Base-by-base conservation (phyloP, 1,140 invertebrate species). In the Drosophila ogumai region DNA sequence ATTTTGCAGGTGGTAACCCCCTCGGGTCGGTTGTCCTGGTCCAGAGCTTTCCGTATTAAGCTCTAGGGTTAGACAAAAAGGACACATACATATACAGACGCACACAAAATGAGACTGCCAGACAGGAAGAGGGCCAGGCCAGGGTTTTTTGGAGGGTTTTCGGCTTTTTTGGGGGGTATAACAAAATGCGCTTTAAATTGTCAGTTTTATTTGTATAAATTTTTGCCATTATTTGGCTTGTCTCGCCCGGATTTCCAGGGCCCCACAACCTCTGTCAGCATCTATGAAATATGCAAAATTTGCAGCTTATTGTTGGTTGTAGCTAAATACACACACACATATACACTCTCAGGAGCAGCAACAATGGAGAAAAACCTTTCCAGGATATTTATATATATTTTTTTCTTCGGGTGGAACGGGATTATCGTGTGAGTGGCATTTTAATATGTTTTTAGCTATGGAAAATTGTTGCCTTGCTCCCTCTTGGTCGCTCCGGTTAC, bases 201-300 rank as follows among this genome's bases (percentile, higher is more conserved):
- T 75, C 78, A 84, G 86, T 88, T 88, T 90, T 88, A 88, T 88
- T 88, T 88, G 80, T 84, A 84, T 80, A 80, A 84, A 88, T 84
- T 88, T 84, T 71, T 74, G 80, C 80, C 63, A 88, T 88, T 88
- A 88, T 88, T 88, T 82, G 69, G 67, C 84, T 87, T 76, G 71
- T 81, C 61, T 79, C 69, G 66, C 66, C 69, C 38, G 69, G 66
- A 72, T 59, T 72, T 58, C 36, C 44, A 71, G 25, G 25, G 36
- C 41, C 75, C 52, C 52, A 55, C 52, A 74, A 52, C 64, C 47
- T 44, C 69, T 87, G 82, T 82, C 85, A 88, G 64, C 84, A 74
- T 69, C 67, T 87, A 84, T 87, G 84, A 87, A 87, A 87, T 87
- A 87, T 87, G 84, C 84, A 80, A 84, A 87, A 87, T 88, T 88